A percentile compares a stretch with the other conserved stretches of the same genome.
Evolutionary conservation across 1,140 invertebrate genomes (phyloP).

Genomic region (Drosophila ambigua): DNA sequence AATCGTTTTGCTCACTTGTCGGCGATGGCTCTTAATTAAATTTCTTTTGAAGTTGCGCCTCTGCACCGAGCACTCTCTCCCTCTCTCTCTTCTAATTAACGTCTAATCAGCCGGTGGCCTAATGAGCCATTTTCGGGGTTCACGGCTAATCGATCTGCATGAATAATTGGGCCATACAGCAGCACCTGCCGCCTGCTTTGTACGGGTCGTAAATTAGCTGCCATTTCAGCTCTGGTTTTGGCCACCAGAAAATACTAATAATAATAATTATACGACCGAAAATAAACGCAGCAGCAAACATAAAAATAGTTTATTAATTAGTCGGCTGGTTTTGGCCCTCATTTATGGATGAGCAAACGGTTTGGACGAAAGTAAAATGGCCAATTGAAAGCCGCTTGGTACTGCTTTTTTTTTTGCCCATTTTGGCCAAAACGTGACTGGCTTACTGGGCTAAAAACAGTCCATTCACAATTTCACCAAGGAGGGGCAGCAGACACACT

Average conservation of each 20-base stretch:
- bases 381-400: slow-evolving; percentile 40
- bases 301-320: slow-evolving; percentile 70
- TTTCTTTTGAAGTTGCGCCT: slow-evolving; percentile 61
- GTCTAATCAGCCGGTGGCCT: slow-evolving; percentile 62
- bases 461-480: slow-evolving; percentile 19
- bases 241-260: slow-evolving; percentile 41
- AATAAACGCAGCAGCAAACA: slow-evolving; percentile 47
- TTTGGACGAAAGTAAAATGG: slow-evolving; percentile 42
- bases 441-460: slow-evolving; percentile 23
- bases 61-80: slow-evolving; percentile 9
- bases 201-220: slow-evolving; percentile 44
- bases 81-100: slow-evolving; percentile 53
- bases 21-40: slow-evolving; percentile 60
- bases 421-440: slow-evolving; percentile 52
- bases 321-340: slow-evolving; percentile 28
- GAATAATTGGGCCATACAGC: slow-evolving; percentile 59
- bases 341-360: slow-evolving; percentile 49
- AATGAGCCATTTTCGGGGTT: slow-evolving; percentile 63
- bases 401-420: slow-evolving; percentile 8
- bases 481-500: slow-evolving; percentile 4
- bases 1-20: slow-evolving; percentile 37
- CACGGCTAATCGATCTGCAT: slow-evolving; percentile 69
- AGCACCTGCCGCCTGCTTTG: slow-evolving; percentile 23
- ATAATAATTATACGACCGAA: slow-evolving; percentile 43
- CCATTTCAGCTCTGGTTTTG: slow-evolving; percentile 2